These are phyloP conservation scores for Prosapia bicincta DNA, from an alignment of 2,888 invertebrate species.

Conservation along the genomic window DNA sequence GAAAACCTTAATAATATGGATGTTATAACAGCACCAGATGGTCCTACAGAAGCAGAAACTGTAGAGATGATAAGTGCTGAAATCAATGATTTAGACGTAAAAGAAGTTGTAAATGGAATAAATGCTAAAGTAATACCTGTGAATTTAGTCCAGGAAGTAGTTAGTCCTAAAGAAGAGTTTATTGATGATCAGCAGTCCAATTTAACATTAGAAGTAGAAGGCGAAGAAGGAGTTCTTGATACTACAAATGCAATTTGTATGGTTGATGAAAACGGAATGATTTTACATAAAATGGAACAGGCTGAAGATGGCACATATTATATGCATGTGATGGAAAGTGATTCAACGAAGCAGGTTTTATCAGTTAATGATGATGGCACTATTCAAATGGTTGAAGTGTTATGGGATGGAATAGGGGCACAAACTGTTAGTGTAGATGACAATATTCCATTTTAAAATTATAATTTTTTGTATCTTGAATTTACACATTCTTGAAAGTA, in stretches of 20 bases:
- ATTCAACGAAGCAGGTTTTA: slow-evolving; percentile 42
- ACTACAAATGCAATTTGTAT: slow-evolving; percentile 30
- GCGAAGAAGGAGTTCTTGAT: background rate
- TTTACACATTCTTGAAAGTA: background rate
- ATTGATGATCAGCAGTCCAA: background rate
- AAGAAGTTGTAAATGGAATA: background rate
- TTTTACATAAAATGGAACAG: slow-evolving; percentile 37
- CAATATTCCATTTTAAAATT: slow-evolving; percentile 29
- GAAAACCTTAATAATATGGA: background rate
- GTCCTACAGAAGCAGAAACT: slow-evolving; percentile 32
- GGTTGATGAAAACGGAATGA: slow-evolving; percentile 38
- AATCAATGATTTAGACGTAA: slow-evolving; percentile 30
- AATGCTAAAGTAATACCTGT: background rate
- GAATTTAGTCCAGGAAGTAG: background rate
- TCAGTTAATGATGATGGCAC: slow-evolving; percentile 46
- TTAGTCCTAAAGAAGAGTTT: background rate
- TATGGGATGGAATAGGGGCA: slow-evolving; percentile 37
- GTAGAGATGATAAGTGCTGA: slow-evolving; percentile 39
- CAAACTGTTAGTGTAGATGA: slow-evolving; percentile 31
- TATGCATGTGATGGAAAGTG: slow-evolving; percentile 36
- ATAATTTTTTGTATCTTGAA: background rate
- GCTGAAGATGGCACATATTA: slow-evolving; percentile 38
- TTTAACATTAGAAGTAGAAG: background rate
- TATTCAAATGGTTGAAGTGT: slow-evolving; percentile 45
- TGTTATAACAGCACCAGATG: background rate